Evolutionary conservation across 2,888 invertebrate genomes (phyloP).

Genomic region (Spodoptera picta): DNA sequence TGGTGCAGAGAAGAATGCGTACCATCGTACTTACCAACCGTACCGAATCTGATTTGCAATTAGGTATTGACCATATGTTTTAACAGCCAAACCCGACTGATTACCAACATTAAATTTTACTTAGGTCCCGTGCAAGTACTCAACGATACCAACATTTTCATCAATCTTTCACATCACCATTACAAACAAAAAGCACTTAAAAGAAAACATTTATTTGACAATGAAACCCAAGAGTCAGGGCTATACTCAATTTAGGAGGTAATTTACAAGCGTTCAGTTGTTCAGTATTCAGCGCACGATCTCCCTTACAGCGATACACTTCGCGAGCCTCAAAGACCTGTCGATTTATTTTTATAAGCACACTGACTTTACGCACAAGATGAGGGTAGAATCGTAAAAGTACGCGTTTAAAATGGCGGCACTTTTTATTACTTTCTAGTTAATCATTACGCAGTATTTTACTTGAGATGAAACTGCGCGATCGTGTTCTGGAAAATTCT

Average conservation of each 20-base stretch:
- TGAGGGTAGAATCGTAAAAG: slow-evolving; percentile 52
- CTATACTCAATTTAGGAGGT: slow-evolving; percentile 33
- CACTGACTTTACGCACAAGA: slow-evolving; percentile 46
- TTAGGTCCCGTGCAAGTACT: no score
- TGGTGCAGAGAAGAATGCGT: no score
- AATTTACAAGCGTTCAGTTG: slow-evolving; percentile 44
- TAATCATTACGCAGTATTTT: slow-evolving; percentile 50
- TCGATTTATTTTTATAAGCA: slow-evolving; percentile 63
- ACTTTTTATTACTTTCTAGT: slow-evolving; percentile 45
- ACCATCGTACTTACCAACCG: no score
- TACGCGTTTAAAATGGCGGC: slow-evolving; percentile 42
- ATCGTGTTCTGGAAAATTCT: background rate
- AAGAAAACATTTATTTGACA: background rate
- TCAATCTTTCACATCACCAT: no score
- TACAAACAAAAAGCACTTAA: no score
- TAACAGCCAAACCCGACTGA: no score
- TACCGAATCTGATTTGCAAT: no score
- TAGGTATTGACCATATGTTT: no score
- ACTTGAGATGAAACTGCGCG: slow-evolving; percentile 25
- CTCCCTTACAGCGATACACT: slow-evolving; percentile 55
- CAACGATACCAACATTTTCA: no score
- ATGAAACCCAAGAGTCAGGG: slow-evolving; percentile 15
- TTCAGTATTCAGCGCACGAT: slow-evolving; percentile 46
- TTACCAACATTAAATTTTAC: no score
- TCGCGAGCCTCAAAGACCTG: slow-evolving; percentile 51